Evolutionary conservation across 2,888 invertebrate genomes (phyloP).

Genomic region (Chalcis sispes): DNA sequence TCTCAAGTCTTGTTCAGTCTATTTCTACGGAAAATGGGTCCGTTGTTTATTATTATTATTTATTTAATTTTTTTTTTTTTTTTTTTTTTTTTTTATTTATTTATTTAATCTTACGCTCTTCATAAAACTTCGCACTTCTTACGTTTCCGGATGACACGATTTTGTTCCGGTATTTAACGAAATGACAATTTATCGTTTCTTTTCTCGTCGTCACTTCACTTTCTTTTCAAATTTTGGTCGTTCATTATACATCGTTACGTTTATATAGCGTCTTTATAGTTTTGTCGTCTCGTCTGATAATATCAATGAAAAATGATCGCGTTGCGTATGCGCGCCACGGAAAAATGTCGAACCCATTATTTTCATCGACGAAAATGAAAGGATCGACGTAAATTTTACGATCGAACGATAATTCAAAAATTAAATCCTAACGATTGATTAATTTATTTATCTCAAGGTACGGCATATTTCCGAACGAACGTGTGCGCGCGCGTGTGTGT

Average conservation of each 20-base stretch:
- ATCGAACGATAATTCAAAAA: too few relatives aligned
- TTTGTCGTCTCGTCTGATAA: conserved; percentile 21
- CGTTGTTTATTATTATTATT: not conserved
- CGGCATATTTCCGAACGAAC: not conserved
- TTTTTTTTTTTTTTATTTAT: too few relatives aligned
- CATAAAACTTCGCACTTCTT: conserved; percentile 2
- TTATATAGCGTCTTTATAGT: not conserved
- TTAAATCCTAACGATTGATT: too few relatives aligned
- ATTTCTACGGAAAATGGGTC: conserved; percentile 63
- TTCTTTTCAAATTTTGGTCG: too few relatives aligned
- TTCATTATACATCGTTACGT: not conserved
- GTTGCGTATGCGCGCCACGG: too few relatives aligned
- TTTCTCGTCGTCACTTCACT: conserved; percentile 6
- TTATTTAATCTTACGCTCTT: too few relatives aligned
- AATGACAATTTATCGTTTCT: too few relatives aligned
- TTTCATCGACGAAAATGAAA: too few relatives aligned
- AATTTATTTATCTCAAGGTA: too few relatives aligned
- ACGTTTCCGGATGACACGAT: not conserved
- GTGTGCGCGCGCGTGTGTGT: not conserved
- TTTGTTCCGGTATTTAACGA: too few relatives aligned
- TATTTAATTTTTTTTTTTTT: not conserved
- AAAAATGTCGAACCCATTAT: conserved; percentile 26
- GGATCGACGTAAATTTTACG: too few relatives aligned
- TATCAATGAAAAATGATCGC: too few relatives aligned
- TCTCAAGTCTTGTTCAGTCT: conserved; percentile 68